A percentile compares a stretch with the other conserved stretches of the same genome.
Conservation (phyloP, 2,113 vertebrate genomes). For the Arenaria interpres region DNA sequence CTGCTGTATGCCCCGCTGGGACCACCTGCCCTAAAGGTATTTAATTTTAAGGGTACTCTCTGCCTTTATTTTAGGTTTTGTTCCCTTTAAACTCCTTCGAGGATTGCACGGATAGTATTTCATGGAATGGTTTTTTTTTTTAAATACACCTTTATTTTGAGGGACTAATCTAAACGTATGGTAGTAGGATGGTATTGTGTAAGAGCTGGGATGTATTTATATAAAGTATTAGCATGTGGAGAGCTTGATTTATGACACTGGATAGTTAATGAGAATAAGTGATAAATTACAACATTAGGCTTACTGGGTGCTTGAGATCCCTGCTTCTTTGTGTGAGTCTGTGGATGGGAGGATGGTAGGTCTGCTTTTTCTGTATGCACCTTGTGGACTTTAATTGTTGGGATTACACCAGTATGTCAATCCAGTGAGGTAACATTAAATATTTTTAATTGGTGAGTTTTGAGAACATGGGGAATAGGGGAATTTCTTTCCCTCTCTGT, state of each 20-base stretch:
- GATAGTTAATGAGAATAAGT: constrained; percentile 61
- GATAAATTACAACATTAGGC: constrained; percentile 1
- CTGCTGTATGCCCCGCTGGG: neutral
- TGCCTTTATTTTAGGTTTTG: neutral
- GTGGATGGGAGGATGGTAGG: neutral
- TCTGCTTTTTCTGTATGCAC: neutral
- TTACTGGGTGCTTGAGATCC: neutral
- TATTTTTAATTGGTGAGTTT: neutral
- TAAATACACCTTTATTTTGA: constrained; percentile 11
- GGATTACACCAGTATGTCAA: neutral
- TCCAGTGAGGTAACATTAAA: neutral
- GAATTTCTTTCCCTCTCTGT: neutral
- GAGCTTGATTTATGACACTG: constrained; percentile 53
- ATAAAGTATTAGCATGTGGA: constrained; percentile 26
- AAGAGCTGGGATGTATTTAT: constrained; percentile 40
- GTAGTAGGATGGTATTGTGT: constrained; percentile 37
- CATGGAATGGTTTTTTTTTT: neutral
- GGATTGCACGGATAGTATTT: neutral
- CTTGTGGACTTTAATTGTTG: neutral
- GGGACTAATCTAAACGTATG: neutral
- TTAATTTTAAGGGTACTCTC: neutral
- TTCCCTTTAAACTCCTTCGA: neutral
- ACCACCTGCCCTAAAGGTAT: neutral
- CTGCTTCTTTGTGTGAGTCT: neutral
- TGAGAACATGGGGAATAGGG: neutral